A percentile compares a stretch with the other conserved stretches of the same genome.
phyloP scores from a whole-genome alignment of 2,888 invertebrate genomes.

The Synanthedon vespiformis region DNA sequence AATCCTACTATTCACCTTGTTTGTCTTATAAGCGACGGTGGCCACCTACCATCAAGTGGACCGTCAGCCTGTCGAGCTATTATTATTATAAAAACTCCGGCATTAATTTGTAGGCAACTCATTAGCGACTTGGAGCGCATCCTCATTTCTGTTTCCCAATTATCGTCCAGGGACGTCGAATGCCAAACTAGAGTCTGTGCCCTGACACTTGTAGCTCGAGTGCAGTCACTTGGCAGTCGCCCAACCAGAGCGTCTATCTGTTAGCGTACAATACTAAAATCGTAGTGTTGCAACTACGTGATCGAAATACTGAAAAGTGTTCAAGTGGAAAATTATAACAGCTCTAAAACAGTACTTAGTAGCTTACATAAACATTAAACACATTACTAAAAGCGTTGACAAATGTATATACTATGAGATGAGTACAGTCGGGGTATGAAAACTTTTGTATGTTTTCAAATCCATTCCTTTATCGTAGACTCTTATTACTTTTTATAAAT shows the following conservation, averaged over 20 bases:
- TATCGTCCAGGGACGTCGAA: slow-evolving; percentile 32
- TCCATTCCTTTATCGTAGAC: too few relatives aligned
- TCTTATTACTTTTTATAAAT: too few relatives aligned
- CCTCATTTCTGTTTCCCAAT: slow-evolving; percentile 44
- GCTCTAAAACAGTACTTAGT: slow-evolving; percentile 1
- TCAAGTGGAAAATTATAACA: slow-evolving; percentile 12
- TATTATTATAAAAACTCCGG: background rate
- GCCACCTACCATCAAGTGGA: too few relatives aligned
- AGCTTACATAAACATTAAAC: too few relatives aligned
- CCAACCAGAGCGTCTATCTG: slow-evolving; percentile 25
- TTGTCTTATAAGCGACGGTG: too few relatives aligned
- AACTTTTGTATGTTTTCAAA: too few relatives aligned
- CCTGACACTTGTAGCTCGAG: slow-evolving; percentile 57
- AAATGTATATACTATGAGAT: too few relatives aligned
- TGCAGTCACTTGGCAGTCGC: slow-evolving; percentile 32
- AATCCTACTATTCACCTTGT: too few relatives aligned
- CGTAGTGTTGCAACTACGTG: slow-evolving; percentile 13
- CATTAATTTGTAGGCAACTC: background rate
- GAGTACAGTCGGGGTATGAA: too few relatives aligned
- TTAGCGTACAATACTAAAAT: slow-evolving; percentile 1
- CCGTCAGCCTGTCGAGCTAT: too few relatives aligned
- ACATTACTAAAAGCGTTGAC: too few relatives aligned
- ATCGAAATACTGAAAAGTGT: slow-evolving; percentile 16
- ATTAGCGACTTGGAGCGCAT: slow-evolving; percentile 12
- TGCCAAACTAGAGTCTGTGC: slow-evolving; percentile 28